These are phyloP conservation scores for Gouania willdenowi DNA, from an alignment of 2,797 vertebrate genomes.

Conservation along the genomic window DNA sequence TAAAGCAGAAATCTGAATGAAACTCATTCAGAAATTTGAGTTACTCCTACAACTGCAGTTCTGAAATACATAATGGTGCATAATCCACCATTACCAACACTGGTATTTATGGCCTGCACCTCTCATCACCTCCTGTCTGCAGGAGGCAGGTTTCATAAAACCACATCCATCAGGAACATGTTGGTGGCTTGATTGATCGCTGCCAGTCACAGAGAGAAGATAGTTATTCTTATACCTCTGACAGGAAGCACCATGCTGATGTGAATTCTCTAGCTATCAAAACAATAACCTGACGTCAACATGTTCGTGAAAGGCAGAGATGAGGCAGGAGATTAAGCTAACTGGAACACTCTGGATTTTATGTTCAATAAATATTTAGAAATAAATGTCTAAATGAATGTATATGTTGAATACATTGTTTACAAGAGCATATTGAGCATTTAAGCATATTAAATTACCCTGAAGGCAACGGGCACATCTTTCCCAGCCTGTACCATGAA, in stretches of 20 bases:
- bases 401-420: no score
- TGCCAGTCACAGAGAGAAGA: conserved; percentile 14
- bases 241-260: conserved; percentile 49
- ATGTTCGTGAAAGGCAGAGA: conserved; percentile 38
- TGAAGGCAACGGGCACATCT: no score
- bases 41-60: no score
- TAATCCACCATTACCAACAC: conserved; percentile 46
- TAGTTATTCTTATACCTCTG: conserved; percentile 37
- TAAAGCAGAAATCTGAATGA: no score
- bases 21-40: no score
- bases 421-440: no score
- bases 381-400: no score
- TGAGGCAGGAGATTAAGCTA: conserved; percentile 47
- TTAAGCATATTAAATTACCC: no score
- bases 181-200: conserved; percentile 41
- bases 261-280: conserved; percentile 39
- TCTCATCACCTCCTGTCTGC: background rate
- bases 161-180: conserved; percentile 20
- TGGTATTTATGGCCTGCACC: conserved; percentile 49
- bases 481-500: no score
- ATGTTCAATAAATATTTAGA: no score
- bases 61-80: no score
- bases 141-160: conserved; percentile 40
- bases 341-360: conserved; percentile 34
- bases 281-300: conserved; percentile 64